Evolutionary conservation across 2,888 invertebrate species (phyloP).

Genomic region (Agonopterix arenella): DNA sequence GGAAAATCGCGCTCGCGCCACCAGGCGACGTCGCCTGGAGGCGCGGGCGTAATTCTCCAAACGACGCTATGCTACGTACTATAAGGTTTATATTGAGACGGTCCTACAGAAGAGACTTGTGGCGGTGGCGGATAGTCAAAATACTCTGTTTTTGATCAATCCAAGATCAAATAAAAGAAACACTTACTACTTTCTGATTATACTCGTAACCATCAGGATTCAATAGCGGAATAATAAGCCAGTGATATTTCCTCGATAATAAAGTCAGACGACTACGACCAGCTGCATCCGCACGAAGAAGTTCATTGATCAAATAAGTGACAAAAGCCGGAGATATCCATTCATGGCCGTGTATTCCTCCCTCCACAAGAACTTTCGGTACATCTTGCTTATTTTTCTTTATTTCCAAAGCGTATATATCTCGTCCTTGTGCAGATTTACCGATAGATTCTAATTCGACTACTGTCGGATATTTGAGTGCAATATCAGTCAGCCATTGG

Average conservation of each 20-base stretch:
- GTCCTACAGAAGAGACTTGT: too few relatives aligned
- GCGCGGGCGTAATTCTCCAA: too few relatives aligned
- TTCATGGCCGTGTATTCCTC: conserved; percentile 84
- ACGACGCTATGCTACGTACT: too few relatives aligned
- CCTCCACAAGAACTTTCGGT: conserved; percentile 73
- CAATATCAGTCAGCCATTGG: conserved; percentile 72
- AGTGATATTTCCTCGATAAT: conserved; percentile 72
- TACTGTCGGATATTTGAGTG: conserved; percentile 45
- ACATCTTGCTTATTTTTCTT: conserved; percentile 3
- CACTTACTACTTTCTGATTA: conserved; percentile 20
- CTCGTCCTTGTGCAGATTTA: conserved; percentile 55
- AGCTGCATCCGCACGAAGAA: conserved; percentile 52
- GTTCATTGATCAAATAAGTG: conserved; percentile 73
- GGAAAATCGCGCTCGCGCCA: too few relatives aligned
- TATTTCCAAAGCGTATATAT: conserved; percentile 43
- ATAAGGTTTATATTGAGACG: too few relatives aligned
- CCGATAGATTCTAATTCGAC: conserved; percentile 54
- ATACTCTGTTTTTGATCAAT: not conserved
- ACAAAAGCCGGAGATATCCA: conserved; percentile 81
- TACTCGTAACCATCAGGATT: conserved; percentile 86
- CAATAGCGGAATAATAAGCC: conserved; percentile 82
- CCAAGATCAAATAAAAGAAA: not conserved
- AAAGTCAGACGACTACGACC: conserved; percentile 35
- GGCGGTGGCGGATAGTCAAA: too few relatives aligned
- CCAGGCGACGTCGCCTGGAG: too few relatives aligned